Evolutionary conservation across 2,888 invertebrate species (phyloP).

Genomic region (Trachelus troglodyta): DNA sequence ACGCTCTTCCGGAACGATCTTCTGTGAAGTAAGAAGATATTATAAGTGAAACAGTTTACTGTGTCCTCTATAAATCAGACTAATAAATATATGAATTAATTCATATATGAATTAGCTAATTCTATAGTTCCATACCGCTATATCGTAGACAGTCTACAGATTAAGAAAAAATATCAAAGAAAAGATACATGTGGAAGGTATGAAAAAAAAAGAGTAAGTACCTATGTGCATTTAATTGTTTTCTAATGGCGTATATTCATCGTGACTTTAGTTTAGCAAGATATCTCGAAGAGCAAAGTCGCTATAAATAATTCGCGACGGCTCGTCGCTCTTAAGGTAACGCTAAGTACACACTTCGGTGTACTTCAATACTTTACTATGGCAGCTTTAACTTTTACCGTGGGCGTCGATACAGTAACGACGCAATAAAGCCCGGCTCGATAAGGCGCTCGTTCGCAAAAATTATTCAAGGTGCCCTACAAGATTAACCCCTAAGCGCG

Average conservation of each 20-base stretch:
- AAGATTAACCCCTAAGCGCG: background rate
- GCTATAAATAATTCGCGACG: background rate
- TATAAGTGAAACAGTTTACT: background rate
- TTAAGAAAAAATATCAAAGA: background rate
- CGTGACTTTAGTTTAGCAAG: background rate
- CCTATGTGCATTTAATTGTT: background rate
- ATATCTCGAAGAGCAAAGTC: background rate
- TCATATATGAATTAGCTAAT: too few species aligned
- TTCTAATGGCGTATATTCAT: background rate
- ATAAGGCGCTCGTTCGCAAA: background rate
- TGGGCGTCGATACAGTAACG: background rate
- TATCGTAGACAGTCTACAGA: too few species aligned
- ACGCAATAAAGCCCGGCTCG: background rate
- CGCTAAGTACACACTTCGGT: background rate
- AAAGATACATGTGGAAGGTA: background rate
- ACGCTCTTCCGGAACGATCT: constrained; percentile 78
- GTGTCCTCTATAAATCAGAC: too few species aligned
- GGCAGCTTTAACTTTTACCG: background rate
- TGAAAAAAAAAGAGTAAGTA: background rate
- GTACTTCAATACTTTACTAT: background rate
- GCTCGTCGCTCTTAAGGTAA: background rate
- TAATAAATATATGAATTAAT: too few species aligned
- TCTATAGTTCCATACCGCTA: too few species aligned
- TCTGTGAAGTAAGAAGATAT: constrained; percentile 65
- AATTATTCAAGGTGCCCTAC: background rate